These are phyloP conservation scores for Plagodis dolabraria DNA, from an alignment of 2,888 invertebrate genomes.

Conservation along the genomic window DNA sequence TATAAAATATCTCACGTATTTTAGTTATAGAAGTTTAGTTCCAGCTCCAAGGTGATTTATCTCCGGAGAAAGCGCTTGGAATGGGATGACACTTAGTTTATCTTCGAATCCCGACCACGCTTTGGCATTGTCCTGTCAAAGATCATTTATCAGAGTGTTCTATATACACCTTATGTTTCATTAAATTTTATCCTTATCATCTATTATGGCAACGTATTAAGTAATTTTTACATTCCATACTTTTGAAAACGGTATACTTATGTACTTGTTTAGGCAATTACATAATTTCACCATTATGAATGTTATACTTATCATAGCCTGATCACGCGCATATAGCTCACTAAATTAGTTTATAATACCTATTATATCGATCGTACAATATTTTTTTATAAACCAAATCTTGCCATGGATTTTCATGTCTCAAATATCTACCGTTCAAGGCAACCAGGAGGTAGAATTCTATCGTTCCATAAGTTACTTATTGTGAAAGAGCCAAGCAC, in stretches of 20 bases:
- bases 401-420: too few relatives aligned
- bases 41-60: constrained; percentile 46
- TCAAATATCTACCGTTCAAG: not conserved
- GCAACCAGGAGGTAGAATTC: constrained; percentile 13
- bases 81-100: constrained; percentile 54
- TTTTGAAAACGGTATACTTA: too few relatives aligned
- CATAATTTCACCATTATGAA: too few relatives aligned
- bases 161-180: constrained; percentile 2
- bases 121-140: constrained; percentile 45
- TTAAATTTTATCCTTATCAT: not conserved
- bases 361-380: too few relatives aligned
- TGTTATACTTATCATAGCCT: too few relatives aligned
- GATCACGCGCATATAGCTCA: too few relatives aligned
- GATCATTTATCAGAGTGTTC: constrained; percentile 46
- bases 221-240: too few relatives aligned
- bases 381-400: too few relatives aligned
- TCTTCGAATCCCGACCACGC: constrained; percentile 48
- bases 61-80: constrained; percentile 43
- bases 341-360: too few relatives aligned
- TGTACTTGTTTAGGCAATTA: too few relatives aligned
- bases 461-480: constrained; percentile 39
- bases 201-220: too few relatives aligned
- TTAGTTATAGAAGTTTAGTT: constrained; percentile 22
- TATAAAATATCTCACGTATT: constrained; percentile 20
- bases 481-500: constrained; percentile 48